Evolutionary conservation across 2,888 invertebrate species (phyloP), one percentile per base, ranked within the genome.

Genomic region (Tinea semifulvella): DNA sequence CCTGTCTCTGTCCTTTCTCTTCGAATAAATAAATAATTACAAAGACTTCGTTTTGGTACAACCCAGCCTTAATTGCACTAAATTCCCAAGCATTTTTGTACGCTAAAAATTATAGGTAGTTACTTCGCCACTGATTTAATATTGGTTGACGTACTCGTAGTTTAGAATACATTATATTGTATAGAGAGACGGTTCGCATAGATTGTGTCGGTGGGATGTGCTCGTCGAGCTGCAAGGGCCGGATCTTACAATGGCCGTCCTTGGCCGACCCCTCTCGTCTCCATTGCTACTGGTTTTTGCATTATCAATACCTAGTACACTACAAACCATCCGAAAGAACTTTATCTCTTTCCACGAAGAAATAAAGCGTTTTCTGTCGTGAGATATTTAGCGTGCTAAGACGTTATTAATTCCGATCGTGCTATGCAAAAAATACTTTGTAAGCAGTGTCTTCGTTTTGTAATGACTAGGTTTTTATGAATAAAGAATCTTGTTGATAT

Each of bases 171-270:
- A n/a, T n/a, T n/a, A n/a, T n/a, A n/a, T n/a, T n/a, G n/a, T n/a
- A n/a, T n/a, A n/a, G n/a, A n/a, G n/a, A n/a, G n/a, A n/a, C n/a
- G n/a, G n/a, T n/a, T n/a, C n/a, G n/a, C n/a, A n/a, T n/a, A n/a
- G n/a, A n/a, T n/a, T n/a, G n/a, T n/a, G n/a, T n/a, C n/a, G n/a
- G n/a, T n/a, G 31, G 6, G 11, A 35, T 16, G 26, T 16, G 26
- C 38, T 28, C 42, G 25, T 28, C 46, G 43, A 43, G 45, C 45
- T 26, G 44, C 42, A 38, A 48, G 40, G 43, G 48, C 62, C 65
- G 67, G 65, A 61, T 66, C 61, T 61, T 55, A 75, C 73, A 76
- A 74, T 69, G 58, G 53, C 50, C 60, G 77, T 58, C 77, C 77
- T 77, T 79, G 77, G 68, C 53, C 63, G 63, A 61, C 75, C 76